phyloP scores from a whole-genome alignment of 2,113 vertebrate genomes.

The Lycaon pictus region DNA sequence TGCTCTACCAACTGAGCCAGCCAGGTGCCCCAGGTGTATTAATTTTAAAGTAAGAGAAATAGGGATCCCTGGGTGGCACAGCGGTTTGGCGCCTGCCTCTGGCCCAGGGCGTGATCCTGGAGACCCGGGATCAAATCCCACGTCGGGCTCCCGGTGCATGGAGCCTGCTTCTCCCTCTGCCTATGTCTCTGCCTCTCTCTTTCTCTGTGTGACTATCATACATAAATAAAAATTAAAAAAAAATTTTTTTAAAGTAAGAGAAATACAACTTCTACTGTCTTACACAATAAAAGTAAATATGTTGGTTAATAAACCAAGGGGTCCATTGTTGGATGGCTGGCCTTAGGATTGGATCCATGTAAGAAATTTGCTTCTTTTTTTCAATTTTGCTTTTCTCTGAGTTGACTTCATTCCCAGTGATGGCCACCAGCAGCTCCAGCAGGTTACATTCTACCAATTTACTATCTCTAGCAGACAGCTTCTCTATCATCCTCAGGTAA shows the following conservation, averaged over 20 bases:
- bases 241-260: conserved; percentile 33
- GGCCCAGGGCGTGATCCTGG: too few relatives aligned
- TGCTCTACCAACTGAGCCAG: not conserved
- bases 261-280: not conserved
- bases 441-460: not conserved
- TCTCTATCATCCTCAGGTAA: not conserved
- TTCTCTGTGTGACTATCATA: too few relatives aligned
- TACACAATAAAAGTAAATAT: conserved; percentile 45
- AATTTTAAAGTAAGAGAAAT: conserved; percentile 41
- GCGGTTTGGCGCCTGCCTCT: too few relatives aligned
- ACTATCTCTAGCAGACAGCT: not conserved
- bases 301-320: conserved; percentile 27
- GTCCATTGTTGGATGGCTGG: not conserved
- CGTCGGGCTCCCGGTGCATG: too few relatives aligned
- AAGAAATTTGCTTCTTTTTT: conserved; percentile 5
- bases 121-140: too few relatives aligned
- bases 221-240: too few relatives aligned
- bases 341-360: not conserved
- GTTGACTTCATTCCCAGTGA: not conserved
- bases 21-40: not conserved
- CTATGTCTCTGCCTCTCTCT: too few relatives aligned
- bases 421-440: not conserved
- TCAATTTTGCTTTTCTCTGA: conserved; percentile 50
- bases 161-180: too few relatives aligned
- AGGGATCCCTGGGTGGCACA: too few relatives aligned